Evolutionary conservation across 2,113 vertebrate genomes (phyloP), one percentile per base, ranked within the genome.

Genomic region (Gallinago media): DNA sequence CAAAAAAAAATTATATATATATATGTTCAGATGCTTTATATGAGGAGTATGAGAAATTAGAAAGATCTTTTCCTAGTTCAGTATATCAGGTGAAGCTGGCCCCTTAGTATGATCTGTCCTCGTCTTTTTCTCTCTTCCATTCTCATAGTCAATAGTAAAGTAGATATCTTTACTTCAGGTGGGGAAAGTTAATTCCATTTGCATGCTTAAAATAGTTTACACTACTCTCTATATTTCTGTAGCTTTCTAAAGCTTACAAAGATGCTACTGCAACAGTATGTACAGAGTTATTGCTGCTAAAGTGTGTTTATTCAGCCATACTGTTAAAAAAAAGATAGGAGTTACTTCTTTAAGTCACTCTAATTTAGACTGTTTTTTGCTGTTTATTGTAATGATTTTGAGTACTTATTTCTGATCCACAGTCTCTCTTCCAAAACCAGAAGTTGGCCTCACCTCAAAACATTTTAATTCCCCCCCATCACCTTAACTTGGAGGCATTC

Each of bases 1-100:
- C 9, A 47, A 88, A 74, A 46, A 88, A 74, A 75, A 58, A n/a
- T n/a, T n/a, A n/a, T n/a, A n/a, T n/a, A n/a, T n/a, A n/a, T n/a
- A n/a, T n/a, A n/a, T 47, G 13, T 36, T 23, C 17, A 62, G 58
- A 34, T 3, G n/a, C 1, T 1, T 21, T 78, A 56, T 25, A 65
- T 29, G 27, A 73, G 15, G 25, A 40, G 8, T 21, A 40, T 0
- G 2, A 78, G 29, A 72, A 67, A 61, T 14, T 70, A 40, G 14
- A 73, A 87, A 59, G 3, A 15, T 46, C 5, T 73, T 47, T 58
- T 27, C 8, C 16, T 49, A 38, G 20, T 55, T 80, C 22, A 62
- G 38, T 15, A 19, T 11, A 20, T 19, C 0, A 1, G 2, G 4
- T 34, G 72, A 70, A 18, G 4, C 4, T 63, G 6, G 5, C 1